Percentiles rank a stretch among this genome's conserved stretches.
Conservation (phyloP, 2,113 vertebrate species). For the Drymodes brunneopygia region DNA sequence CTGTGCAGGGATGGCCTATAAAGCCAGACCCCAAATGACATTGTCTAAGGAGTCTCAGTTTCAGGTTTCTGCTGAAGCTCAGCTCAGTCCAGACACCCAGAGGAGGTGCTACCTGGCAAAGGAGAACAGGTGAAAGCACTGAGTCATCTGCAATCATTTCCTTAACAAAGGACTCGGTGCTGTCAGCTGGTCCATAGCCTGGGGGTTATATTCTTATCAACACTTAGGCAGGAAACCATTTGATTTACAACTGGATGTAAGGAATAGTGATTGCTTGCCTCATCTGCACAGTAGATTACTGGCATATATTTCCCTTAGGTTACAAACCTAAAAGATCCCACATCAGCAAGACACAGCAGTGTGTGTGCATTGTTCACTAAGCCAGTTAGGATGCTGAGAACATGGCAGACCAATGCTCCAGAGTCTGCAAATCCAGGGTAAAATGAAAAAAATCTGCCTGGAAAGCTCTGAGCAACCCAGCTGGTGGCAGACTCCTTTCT, state of each 20-base stretch:
- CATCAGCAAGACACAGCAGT: not conserved
- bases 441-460: not conserved
- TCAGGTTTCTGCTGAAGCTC: not conserved
- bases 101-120: not conserved
- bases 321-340: not conserved
- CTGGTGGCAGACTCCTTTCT: not conserved
- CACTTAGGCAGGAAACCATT: not conserved
- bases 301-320: not conserved
- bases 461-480: not conserved
- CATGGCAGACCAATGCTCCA: not conserved
- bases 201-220: conserved; percentile 14
- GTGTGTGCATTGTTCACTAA: not conserved
- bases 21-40: not conserved
- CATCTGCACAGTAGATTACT: not conserved
- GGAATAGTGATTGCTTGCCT: not conserved
- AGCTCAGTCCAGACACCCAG: not conserved
- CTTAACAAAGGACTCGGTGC: not conserved
- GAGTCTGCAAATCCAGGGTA: not conserved
- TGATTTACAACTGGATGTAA: conserved; percentile 33
- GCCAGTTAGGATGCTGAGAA: not conserved
- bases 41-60: not conserved
- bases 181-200: not conserved
- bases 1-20: not conserved
- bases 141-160: conserved; percentile 2
- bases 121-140: conserved; percentile 5